These are phyloP conservation scores for Pseudochirops corinnae DNA, from an alignment of 2,797 vertebrate genomes.

Conservation along the genomic window DNA sequence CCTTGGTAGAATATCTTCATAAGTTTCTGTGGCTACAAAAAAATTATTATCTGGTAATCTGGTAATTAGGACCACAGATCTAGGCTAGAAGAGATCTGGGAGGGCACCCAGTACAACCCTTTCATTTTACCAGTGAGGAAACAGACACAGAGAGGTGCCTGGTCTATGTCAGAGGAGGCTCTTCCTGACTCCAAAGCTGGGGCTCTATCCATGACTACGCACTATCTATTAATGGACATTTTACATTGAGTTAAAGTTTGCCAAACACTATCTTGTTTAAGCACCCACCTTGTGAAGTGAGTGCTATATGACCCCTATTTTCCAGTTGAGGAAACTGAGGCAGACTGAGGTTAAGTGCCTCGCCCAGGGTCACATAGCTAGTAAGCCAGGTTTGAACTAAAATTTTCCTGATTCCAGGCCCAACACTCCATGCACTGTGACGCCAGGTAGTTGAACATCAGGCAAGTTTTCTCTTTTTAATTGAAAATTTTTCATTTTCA, in stretches of 20 bases:
- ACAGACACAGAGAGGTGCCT: too few species aligned
- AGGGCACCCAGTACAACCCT: background rate
- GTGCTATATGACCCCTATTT: background rate
- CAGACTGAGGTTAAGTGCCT: background rate
- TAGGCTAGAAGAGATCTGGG: background rate
- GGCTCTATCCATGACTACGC: background rate
- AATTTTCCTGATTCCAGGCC: background rate
- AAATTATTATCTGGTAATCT: background rate
- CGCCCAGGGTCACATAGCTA: background rate
- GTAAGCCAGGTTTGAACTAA: background rate
- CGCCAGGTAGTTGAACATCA: background rate
- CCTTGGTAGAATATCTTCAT: background rate
- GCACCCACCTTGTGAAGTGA: background rate
- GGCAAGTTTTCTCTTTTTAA: background rate
- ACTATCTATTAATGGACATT: background rate
- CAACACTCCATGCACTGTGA: background rate
- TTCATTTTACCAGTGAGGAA: background rate
- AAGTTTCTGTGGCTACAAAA: background rate
- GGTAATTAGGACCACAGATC: background rate
- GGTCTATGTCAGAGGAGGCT: background rate
- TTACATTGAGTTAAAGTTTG: background rate
- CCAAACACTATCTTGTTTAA: background rate
- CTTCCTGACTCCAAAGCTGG: background rate
- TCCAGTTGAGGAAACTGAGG: background rate
- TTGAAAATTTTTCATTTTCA: background rate